Evolutionary conservation across 2,113 vertebrate species (phyloP).

Genomic region (Hiodon alosoides): DNA sequence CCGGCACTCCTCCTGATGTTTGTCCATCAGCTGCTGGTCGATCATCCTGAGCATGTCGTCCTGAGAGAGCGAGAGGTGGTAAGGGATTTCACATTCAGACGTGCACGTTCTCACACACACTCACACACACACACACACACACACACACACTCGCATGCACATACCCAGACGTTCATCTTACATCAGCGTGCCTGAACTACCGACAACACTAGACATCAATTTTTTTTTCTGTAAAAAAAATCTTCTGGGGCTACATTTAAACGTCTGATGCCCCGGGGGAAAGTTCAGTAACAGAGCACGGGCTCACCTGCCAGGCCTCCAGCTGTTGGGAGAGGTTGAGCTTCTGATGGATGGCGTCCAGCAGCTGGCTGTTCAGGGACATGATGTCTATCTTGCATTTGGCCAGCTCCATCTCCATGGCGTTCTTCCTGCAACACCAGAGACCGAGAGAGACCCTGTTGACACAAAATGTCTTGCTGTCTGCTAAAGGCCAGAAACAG

Average conservation of each 20-base stretch:
- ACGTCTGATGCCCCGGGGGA: neutral
- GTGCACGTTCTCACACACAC: neutral
- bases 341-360: slow-evolving; percentile 76
- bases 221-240: too few species aligned
- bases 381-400: slow-evolving; percentile 66
- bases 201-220: too few species aligned
- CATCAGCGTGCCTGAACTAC: too few species aligned
- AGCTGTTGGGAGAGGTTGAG: slow-evolving; percentile 75
- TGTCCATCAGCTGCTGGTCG: slow-evolving; percentile 97
- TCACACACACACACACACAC: too few species aligned
- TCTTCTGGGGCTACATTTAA: neutral
- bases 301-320: slow-evolving; percentile 78
- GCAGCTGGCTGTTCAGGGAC: slow-evolving; percentile 71
- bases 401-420: slow-evolving; percentile 70
- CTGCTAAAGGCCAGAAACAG: too few species aligned
- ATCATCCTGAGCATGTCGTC: slow-evolving; percentile 98
- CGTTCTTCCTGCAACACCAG: slow-evolving; percentile 60
- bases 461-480: neutral
- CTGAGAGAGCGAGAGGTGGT: slow-evolving; percentile 49
- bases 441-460: neutral
- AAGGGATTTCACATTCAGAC: too few species aligned
- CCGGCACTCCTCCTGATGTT: slow-evolving; percentile 89
- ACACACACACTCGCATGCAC: too few species aligned
- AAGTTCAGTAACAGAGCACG: neutral
- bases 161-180: too few species aligned